Evolutionary conservation across 1,140 invertebrate genomes (phyloP), one percentile per base, ranked within the genome.

Genomic region (Triops longicaudatus): DNA sequence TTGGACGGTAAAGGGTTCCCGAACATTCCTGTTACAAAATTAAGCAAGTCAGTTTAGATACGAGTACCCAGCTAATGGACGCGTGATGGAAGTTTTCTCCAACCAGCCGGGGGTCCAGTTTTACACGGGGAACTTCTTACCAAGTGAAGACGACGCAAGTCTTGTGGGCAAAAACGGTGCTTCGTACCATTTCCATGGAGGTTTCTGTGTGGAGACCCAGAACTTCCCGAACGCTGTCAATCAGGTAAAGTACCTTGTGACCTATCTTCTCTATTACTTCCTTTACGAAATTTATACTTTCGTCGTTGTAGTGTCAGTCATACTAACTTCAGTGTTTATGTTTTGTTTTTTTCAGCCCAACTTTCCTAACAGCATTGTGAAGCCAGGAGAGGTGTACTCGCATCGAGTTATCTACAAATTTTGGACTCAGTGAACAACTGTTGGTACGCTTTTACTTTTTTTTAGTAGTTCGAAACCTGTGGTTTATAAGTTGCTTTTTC

Each of bases 151-250:
- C 6, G 79, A 82, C n/a, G 77, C 79, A 6, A 80, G 81, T 73
- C 73, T 92, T 14, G 75, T 81, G 26, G 95, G 94, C 4, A 96
- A 96, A 85, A 83, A 85, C 1, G 89, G 89, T 12, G 85, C 84
- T 0, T 81, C 83, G 0, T 97, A 97, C 82, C 87, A 87, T 14
- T 89, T 90, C 79, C 93, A 96, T 80, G 91, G 90, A 0, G 93
- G 90, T 1, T 91, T 98, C 79, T 96, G 93, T 82, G 85, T 98
- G 43, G 95, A 98, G 84, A 94, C 96, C 0, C 95, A 98, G 84
- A 93, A 92, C 81, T 98, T 91, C 86, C 96, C 96, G 0, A 92
- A 98, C 85, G 92, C 95, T 12, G 85, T 96, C 1, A 94, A 98
- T 86, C 88, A 95, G 83, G 88, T 92, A 84, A 86, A 85, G 84